Evolutionary conservation across 2,888 invertebrate genomes (phyloP), one percentile per base, ranked within the genome.

Genomic region (Diarsia dahlii): DNA sequence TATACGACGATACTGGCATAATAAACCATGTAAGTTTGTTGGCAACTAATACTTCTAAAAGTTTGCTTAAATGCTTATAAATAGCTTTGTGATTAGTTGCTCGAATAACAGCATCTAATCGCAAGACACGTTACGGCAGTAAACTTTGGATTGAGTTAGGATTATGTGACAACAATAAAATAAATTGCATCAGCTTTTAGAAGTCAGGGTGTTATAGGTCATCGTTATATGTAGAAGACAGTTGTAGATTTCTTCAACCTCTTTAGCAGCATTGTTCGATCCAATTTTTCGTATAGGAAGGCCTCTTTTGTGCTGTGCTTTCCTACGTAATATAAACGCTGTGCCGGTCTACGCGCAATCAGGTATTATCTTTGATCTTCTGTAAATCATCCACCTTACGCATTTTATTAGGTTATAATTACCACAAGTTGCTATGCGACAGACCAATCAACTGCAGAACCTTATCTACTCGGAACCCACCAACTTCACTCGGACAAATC

Each of bases 401-500:
- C 12, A 23, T 2, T 23, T 23, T 0, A 13, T 23, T 23, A 23
- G 23, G 2, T 13, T 56, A 56, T 13, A 56, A 2, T 23, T 56
- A 23, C 15, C 23, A 28, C 6, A 8, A 8, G 28, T 28, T 15
- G 58, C 58, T 28, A 58, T 58, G 28, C 58, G 8, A 28, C 0
- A 15, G n/a, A 62, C n/a, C 70, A 15, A n/a, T 10, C 34, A 34
- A 15, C 65, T 10, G 3, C 1, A 28, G 20, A 50, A 15, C 18
- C 15, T 54, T n/a, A 15, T 28, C 45, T n/a, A 50, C 45, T 45
- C 18, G 4, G 15, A 20, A 34, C 6, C 15, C 23, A 34, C 4
- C 12, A 12, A 15, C 13, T 52, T 46, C 2, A 15, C 18, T 45
- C 20, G 67, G 60, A 71, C 45, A n/a, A 68, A 78, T 78, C 34